Evolutionary conservation across 2,888 invertebrate genomes (phyloP).

Genomic region (Boloria euphrosyne): DNA sequence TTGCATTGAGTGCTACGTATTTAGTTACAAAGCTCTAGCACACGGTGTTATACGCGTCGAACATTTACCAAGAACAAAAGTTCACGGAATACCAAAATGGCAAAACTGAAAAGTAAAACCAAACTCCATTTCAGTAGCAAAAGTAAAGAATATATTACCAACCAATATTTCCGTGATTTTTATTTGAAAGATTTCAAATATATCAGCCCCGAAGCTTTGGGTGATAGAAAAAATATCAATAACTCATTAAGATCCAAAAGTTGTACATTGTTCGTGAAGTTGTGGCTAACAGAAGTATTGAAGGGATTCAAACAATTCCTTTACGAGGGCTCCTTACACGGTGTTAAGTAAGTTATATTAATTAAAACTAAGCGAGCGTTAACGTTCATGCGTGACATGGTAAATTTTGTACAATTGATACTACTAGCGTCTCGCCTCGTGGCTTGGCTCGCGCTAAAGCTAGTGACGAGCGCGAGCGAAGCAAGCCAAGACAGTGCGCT

Average conservation of each 20-base stretch:
- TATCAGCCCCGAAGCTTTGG: conserved; percentile 57
- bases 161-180: conserved; percentile 59
- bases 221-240: conserved; percentile 40
- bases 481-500: too few relatives aligned
- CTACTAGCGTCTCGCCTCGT: too few relatives aligned
- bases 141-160: conserved; percentile 43
- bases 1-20: conserved; percentile 12
- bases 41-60: background rate
- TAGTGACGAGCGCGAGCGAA: too few relatives aligned
- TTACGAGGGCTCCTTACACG: conserved; percentile 72
- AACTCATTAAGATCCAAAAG: conserved; percentile 34
- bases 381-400: conserved; percentile 25
- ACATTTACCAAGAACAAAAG: background rate
- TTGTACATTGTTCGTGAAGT: conserved; percentile 49
- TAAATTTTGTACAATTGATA: conserved; percentile 15
- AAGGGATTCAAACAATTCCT: conserved; percentile 70
- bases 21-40: conserved; percentile 11
- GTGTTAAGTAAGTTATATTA: conserved; percentile 68
- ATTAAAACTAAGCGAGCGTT: conserved; percentile 25
- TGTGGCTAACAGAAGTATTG: conserved; percentile 63
- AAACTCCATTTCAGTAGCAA: conserved; percentile 25
- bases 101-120: conserved; percentile 22
- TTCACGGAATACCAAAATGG: conserved; percentile 16
- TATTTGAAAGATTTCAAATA: conserved; percentile 71
- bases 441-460: too few relatives aligned